Conservation (phyloP, 2,888 invertebrate genomes). For the Panopea generosa region DNA sequence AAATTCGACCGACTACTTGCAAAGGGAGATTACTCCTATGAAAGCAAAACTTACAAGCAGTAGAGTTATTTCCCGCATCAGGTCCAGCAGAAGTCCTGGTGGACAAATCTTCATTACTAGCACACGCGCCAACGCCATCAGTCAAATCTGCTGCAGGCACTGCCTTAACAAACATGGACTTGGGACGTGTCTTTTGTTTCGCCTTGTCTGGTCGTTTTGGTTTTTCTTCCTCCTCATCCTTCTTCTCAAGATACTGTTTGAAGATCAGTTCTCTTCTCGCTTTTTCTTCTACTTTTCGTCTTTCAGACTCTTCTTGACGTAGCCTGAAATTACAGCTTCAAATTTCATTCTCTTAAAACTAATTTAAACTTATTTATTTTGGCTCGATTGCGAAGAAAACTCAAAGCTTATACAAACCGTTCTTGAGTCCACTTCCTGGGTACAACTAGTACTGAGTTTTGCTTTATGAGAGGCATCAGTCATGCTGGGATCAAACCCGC, state of each 20-base stretch:
- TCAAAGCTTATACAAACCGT: too few species aligned
- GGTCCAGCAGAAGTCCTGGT: constrained; percentile 53
- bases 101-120: constrained; percentile 77
- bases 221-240: constrained; percentile 90
- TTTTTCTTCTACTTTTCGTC: constrained; percentile 92
- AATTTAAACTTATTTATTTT: too few species aligned
- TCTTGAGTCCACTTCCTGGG: too few species aligned
- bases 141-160: constrained; percentile 56
- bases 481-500: too few species aligned
- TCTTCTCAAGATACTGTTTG: constrained; percentile 96
- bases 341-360: too few species aligned
- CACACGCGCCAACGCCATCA: constrained; percentile 62
- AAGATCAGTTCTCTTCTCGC: constrained; percentile 94
- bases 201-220: constrained; percentile 58
- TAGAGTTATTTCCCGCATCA: constrained; percentile 32
- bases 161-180: constrained; percentile 78
- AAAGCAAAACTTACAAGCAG: constrained; percentile 49
- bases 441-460: too few species aligned
- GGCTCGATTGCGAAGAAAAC: too few species aligned
- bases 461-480: too few species aligned
- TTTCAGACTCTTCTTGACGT: constrained; percentile 91
- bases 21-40: too few species aligned
- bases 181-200: constrained; percentile 73
- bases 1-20: too few species aligned
- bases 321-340: too few species aligned